These are phyloP conservation scores for Sylvilagus bachmani DNA, from an alignment of 2,113 vertebrate genomes.

Conservation along the genomic window DNA sequence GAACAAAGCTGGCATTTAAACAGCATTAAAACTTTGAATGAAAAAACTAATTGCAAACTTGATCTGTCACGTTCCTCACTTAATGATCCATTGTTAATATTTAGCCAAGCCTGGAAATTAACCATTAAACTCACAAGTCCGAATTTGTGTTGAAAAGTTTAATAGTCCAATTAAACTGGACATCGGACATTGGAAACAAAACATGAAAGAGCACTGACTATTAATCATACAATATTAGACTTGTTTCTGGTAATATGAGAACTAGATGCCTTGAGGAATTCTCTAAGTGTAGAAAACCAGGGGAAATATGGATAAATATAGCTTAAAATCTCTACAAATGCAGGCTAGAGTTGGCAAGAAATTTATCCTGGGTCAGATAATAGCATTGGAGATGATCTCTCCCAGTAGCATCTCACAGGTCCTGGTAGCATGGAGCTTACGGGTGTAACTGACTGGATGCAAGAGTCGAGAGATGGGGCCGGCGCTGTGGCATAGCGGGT, in stretches of 20 bases:
- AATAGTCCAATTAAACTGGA: slow-evolving; percentile 11
- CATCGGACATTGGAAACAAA: neutral
- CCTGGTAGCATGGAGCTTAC: neutral
- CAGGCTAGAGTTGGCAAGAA: slow-evolving; percentile 1
- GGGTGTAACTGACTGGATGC: neutral
- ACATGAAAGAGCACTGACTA: neutral
- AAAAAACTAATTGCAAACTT: neutral
- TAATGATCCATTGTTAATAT: neutral
- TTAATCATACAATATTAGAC: neutral
- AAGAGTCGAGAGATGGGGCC: neutral
- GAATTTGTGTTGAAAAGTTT: neutral
- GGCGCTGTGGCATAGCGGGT: too few species aligned
- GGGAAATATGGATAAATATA: neutral
- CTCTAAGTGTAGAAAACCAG: neutral
- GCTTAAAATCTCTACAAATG: neutral
- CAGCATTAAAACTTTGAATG: slow-evolving; percentile 27
- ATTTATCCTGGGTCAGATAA: neutral
- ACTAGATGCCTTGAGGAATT: neutral
- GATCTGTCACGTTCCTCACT: neutral
- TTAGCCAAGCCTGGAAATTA: neutral
- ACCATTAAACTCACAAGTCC: neutral
- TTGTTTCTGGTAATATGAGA: slow-evolving; percentile 6
- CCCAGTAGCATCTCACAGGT: neutral
- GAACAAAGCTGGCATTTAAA: slow-evolving; percentile 22
- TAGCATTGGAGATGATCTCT: neutral